A percentile compares a stretch with the other conserved stretches of the same genome.
phyloP scores from a whole-genome alignment of 2,888 invertebrate species.

The Oscheius sp. region DNA sequence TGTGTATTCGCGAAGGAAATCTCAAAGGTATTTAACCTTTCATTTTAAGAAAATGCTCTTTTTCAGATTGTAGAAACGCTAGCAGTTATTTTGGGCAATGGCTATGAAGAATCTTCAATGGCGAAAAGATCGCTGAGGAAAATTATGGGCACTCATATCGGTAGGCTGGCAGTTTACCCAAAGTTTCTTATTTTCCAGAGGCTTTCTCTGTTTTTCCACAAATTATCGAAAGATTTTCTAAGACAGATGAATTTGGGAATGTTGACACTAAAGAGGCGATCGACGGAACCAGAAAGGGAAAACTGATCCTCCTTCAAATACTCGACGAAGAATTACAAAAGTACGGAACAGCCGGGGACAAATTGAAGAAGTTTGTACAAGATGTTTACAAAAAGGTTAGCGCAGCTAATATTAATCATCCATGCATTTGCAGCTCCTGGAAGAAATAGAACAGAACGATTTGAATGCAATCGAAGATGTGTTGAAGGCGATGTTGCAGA shows the following conservation, averaged over 20 bases:
- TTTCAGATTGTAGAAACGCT: no score
- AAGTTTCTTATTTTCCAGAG: not conserved
- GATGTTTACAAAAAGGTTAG: not conserved
- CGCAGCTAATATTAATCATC: no score
- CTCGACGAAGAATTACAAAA: conserved; percentile 13
- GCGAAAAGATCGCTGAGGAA: conserved; percentile 3
- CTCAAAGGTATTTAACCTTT: no score
- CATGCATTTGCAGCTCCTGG: not conserved
- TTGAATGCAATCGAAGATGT: conserved; percentile 1
- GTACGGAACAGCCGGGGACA: conserved; percentile 10
- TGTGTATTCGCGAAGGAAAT: no score
- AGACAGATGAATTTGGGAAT: not conserved
- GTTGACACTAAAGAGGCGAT: no score
- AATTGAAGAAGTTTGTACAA: conserved; percentile 11
- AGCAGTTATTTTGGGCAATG: no score
- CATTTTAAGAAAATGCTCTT: no score
- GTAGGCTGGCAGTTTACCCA: not conserved
- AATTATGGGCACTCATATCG: not conserved
- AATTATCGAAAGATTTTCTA: not conserved
- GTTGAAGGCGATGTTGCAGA: not conserved
- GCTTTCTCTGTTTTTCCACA: not conserved
- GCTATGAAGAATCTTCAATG: not conserved
- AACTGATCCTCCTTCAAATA: not conserved
- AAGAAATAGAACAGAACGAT: not conserved
- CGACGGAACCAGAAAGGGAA: not conserved